Base-by-base conservation (phyloP, 1,140 invertebrate genomes). In the Zophobas atratus region DNA sequence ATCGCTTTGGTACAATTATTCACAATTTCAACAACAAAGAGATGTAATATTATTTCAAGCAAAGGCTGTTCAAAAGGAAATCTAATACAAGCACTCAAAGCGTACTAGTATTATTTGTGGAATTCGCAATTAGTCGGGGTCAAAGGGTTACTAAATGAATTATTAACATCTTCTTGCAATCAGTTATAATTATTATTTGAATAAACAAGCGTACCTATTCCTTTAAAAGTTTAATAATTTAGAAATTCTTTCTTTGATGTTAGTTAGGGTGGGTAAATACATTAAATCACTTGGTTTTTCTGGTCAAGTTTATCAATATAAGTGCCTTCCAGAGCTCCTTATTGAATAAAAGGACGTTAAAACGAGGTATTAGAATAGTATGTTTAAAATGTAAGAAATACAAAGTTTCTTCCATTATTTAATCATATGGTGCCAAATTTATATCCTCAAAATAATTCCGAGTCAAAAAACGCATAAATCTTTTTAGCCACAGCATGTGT, bases 121-220 rank as follows among this genome's bases (percentile, higher is more conserved):
- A 53, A 73, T 73, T 56, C 39, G 71, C 49, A 73, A 73, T 73
- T 73, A 73, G 55, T 73, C 71, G 38, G 55, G 71, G 71, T 73
- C 71, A 56, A 73, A 73, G 71, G 71, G 71, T 73, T 72, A 73
- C 71, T 73, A 55, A 73, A 73, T 56, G 71, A 73, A 73, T 73
- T 73, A 73, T 73, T 73, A 73, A 53, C 71, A 73, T 53, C 48
- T 72, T 33, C 51, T 43, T 73, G 41, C 36, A 55, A 73, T 73
- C 71, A 72, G 60, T 43, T 67, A 33, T 67, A 67, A 73, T 73
- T 41, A 73, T 73, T 41, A 73, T 73, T 43, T 56, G 51, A 73
- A 73, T 73, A 73, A 73, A 73, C 71, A 73, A 33, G 35, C 55
- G 6, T 20, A 56, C 55, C 49, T 73, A 73, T 73, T 73, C 60